Percentiles rank a stretch among this genome's conserved stretches.
Evolutionary conservation across 2,797 vertebrate genomes (phyloP).

Genomic region (Galagoides demidoff): DNA sequence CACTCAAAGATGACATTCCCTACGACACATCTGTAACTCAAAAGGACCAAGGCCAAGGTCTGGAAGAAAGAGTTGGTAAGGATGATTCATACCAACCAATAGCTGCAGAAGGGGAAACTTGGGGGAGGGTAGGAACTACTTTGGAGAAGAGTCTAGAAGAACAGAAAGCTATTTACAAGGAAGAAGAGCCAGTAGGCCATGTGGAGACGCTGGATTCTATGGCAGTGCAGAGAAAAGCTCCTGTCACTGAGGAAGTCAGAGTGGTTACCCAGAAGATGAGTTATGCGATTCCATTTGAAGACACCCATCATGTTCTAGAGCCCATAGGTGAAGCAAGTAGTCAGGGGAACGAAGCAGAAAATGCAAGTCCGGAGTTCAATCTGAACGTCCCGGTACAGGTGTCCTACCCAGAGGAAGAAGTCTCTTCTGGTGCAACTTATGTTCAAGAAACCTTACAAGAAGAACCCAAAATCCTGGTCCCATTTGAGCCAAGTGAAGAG

Average conservation of each 20-base stretch:
- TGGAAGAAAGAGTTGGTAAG: constrained; percentile 72
- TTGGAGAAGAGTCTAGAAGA: constrained; percentile 62
- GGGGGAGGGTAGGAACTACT: constrained; percentile 70
- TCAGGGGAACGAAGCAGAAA: constrained; percentile 79
- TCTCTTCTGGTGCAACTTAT: constrained; percentile 37
- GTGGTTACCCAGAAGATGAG: constrained; percentile 81
- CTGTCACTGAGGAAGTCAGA: constrained; percentile 78
- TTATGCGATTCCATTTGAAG: constrained; percentile 86
- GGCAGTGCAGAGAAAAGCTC: constrained; percentile 51
- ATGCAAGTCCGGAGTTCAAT: constrained; percentile 70
- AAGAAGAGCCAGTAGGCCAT: constrained; percentile 62
- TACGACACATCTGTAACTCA: constrained; percentile 79
- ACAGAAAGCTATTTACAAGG: constrained; percentile 7
- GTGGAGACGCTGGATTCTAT: constrained; percentile 58
- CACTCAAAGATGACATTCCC: constrained; percentile 93
- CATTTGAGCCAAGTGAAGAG: constrained; percentile 46
- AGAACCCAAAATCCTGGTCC: not conserved
- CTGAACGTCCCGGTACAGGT: constrained; percentile 81
- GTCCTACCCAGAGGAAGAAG: constrained; percentile 75
- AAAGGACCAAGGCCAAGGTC: constrained; percentile 78
- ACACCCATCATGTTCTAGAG: constrained; percentile 65
- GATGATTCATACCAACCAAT: constrained; percentile 71
- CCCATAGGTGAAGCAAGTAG: constrained; percentile 63
- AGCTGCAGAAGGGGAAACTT: constrained; percentile 47
- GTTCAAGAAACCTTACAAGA: constrained; percentile 69